Base-by-base conservation (phyloP, 1,140 invertebrate genomes). In the Drosophila obscura region DNA sequence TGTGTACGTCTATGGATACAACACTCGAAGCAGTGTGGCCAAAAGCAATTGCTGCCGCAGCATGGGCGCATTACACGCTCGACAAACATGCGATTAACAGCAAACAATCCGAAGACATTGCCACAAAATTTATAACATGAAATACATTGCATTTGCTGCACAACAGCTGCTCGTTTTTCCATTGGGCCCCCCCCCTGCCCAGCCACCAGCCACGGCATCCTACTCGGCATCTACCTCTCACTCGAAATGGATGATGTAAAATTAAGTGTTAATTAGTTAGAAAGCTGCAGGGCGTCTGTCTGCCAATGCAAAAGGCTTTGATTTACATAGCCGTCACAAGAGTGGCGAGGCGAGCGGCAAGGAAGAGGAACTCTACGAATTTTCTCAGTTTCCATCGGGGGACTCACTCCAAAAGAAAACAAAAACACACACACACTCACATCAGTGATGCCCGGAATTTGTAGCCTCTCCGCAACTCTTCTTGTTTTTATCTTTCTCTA, bases 221-320 rank as follows among this genome's bases (percentile, higher is more conserved):
- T n/a, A 22, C 16, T 24, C 41, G 9, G 26, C 16, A 24, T 15
- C 43, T 16, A 28, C 55, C 31, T 57, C 19, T 61, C n/a, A 50
- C 7, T 45, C 35, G 48, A 46, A 74, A 74, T 56, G 77, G 66
- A 74, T 83, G 75, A 87, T 88, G 73, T 82, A 75, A 85, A 87
- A 87, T 87, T 87, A 88, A 88, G 82, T 87, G 83, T 88, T 87
- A 87, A 87, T 87, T 87, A 87, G 82, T 76, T 88, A 78, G 79
- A 88, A 87, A 87, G 66, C 83, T 88, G 75, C 82, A 88, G 82
- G 82, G 82, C 60, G 75, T 50, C 82, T 57, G 50, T 19, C 61
- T 53, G 39, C 61, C 60, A 44, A 76, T 67, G 56, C 63, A 61
- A 74, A 53, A 77, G 67, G 46, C 73, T 80, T 77, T 69, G 61